Percentiles rank a stretch among this genome's conserved stretches.
Conservation (phyloP, 1,140 invertebrate genomes). For the Aphelinus certus region DNA sequence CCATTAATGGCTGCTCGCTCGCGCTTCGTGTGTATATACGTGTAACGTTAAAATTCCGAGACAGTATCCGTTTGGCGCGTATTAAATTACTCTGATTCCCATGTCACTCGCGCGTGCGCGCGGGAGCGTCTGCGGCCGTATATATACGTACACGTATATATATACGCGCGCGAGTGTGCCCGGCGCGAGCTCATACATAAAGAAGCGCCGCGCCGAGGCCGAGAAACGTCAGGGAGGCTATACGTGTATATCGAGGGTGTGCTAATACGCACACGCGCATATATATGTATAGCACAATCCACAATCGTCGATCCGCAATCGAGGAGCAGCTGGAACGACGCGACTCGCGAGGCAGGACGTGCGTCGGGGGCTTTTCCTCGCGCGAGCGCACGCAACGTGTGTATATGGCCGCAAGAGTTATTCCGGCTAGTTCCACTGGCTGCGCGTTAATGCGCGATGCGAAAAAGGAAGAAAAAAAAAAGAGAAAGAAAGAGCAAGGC, state of each 20-base stretch:
- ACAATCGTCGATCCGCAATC: background rate
- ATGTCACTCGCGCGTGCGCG: slow-evolving; percentile 17
- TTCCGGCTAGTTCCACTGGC: slow-evolving; percentile 35
- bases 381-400: slow-evolving; percentile 22
- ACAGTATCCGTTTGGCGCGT: slow-evolving; percentile 6
- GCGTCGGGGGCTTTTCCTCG: slow-evolving; percentile 5
- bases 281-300: background rate
- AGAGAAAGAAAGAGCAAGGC: background rate
- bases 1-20: background rate
- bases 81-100: slow-evolving; percentile 34
- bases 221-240: background rate
- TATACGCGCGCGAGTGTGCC: background rate
- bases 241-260: background rate
- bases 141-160: background rate
- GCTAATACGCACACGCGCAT: background rate
- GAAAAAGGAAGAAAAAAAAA: slow-evolving; percentile 23
- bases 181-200: background rate
- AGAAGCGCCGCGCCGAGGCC: background rate
- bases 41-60: slow-evolving; percentile 6
- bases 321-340: background rate
- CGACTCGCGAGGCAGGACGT: background rate
- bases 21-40: too few relatives aligned
- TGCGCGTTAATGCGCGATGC: slow-evolving; percentile 40
- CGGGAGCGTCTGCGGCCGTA: background rate
- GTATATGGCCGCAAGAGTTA: slow-evolving; percentile 15